Conservation (phyloP, 1,140 invertebrate species). For the Tetramorium parvispinum region DNA sequence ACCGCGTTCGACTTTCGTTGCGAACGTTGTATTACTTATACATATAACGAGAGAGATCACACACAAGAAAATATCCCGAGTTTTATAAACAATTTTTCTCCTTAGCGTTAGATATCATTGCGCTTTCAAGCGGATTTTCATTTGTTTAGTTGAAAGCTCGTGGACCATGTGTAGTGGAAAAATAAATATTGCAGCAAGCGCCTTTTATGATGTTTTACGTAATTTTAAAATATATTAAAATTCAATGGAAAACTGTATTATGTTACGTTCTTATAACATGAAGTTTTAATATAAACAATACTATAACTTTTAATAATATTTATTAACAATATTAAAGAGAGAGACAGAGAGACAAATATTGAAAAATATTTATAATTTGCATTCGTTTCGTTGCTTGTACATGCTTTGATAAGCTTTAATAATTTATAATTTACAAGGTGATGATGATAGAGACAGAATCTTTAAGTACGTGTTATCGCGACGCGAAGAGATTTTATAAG, state of each 20-base stretch:
- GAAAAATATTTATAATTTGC: background rate
- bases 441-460: background rate
- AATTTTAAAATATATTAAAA: constrained; percentile 18
- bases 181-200: background rate
- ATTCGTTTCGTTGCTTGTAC: background rate
- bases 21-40: constrained; percentile 10
- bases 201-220: background rate
- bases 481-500: background rate
- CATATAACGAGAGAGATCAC: background rate
- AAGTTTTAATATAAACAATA: background rate
- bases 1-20: constrained; percentile 7
- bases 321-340: background rate
- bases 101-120: background rate
- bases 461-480: background rate
- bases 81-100: background rate
- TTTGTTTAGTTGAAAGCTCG: background rate
- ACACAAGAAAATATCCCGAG: background rate
- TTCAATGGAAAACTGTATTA: background rate
- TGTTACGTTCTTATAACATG: background rate
- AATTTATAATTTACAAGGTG: background rate
- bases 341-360: background rate
- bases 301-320: constrained; percentile 16
- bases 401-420: background rate
- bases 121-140: background rate
- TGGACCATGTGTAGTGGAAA: background rate